Conservation (phyloP, 2,113 vertebrate species). For the Leiothrix lutea region DNA sequence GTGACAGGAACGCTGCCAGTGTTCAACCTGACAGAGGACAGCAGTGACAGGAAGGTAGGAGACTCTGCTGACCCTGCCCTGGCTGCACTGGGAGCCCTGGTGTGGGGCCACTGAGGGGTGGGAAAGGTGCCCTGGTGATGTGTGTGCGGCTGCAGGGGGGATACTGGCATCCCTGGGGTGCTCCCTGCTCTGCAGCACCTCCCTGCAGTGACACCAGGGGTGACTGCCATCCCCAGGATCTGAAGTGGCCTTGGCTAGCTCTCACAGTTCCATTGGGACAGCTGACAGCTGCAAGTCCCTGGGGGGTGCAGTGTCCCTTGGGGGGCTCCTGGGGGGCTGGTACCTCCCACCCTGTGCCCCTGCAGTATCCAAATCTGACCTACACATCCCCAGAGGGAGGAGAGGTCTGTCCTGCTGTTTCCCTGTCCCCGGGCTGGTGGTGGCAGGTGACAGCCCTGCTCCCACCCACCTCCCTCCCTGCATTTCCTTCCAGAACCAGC, state of each 20-base stretch:
- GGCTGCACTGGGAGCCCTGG: background rate
- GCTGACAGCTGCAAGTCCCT: background rate
- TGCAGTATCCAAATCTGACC: background rate
- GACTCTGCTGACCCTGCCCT: background rate
- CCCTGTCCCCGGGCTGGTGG: accelerated
- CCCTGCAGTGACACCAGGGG: background rate
- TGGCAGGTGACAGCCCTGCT: background rate
- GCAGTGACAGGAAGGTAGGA: slow-evolving; percentile 81
- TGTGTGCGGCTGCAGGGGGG: background rate
- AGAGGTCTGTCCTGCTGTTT: background rate
- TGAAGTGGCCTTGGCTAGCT: background rate
- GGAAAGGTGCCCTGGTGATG: background rate
- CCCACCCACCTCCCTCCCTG: background rate
- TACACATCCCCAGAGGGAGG: accelerated
- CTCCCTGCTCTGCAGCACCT: background rate
- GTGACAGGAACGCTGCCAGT: slow-evolving; percentile 96
- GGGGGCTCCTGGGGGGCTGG: background rate
- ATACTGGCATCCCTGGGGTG: background rate
- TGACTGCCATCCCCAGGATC: background rate
- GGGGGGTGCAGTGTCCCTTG: background rate
- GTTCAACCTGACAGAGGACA: slow-evolving; percentile 92
- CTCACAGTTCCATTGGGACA: background rate
- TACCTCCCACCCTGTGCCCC: background rate
- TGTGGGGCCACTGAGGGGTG: background rate
- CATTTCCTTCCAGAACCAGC: slow-evolving; percentile 85